These are phyloP conservation scores for Podarcis siculus DNA, from an alignment of 2,797 vertebrate species.

Conservation along the genomic window DNA sequence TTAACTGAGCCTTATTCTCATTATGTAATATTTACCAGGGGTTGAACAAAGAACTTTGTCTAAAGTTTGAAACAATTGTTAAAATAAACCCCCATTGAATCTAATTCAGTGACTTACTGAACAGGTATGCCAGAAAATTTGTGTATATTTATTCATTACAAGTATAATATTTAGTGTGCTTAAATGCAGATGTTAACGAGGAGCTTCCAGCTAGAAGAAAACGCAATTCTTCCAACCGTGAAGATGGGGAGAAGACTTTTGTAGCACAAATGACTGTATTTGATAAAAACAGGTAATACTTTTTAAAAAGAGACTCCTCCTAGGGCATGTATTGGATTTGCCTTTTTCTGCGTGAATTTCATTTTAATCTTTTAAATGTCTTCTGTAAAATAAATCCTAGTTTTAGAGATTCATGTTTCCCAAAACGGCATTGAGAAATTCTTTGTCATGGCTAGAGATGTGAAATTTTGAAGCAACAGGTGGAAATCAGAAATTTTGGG, in stretches of 20 bases:
- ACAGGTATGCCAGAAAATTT: neutral
- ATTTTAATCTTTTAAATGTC: neutral
- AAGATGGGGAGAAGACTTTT: constrained; percentile 91
- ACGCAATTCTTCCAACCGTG: constrained; percentile 88
- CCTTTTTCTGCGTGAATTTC: neutral
- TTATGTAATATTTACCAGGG: too few species aligned
- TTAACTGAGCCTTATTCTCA: neutral
- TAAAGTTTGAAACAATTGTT: neutral
- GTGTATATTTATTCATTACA: neutral
- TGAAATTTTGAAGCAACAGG: too few species aligned
- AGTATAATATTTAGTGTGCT: constrained; percentile 13
- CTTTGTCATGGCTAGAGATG: neutral
- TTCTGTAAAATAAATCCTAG: neutral
- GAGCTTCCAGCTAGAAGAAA: constrained; percentile 88
- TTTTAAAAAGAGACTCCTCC: constrained; percentile 19
- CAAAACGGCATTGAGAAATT: neutral
- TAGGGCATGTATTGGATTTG: constrained; percentile 13
- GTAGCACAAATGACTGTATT: constrained; percentile 98
- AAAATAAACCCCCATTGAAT: neutral
- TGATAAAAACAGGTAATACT: constrained; percentile 94
- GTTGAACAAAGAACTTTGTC: too few species aligned
- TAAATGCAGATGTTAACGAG: constrained; percentile 89
- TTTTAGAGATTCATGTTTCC: neutral
- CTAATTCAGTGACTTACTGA: neutral
- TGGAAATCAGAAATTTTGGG: too few species aligned